Evolutionary conservation across 2,888 invertebrate genomes (phyloP), one percentile per base, ranked within the genome.

Genomic region (Synanthedon vespiformis): DNA sequence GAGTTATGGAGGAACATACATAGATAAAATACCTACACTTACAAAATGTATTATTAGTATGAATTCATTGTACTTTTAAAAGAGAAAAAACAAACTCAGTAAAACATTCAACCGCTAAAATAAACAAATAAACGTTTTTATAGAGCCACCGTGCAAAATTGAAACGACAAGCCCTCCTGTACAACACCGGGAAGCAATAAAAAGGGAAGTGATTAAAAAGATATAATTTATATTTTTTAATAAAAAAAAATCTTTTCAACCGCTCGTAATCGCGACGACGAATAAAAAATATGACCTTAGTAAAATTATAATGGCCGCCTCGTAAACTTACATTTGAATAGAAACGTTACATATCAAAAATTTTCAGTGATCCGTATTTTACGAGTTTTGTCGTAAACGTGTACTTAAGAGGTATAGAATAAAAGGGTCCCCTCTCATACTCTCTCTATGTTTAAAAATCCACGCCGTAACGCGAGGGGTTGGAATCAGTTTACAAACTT

Each of bases 321-420:
- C 86, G 82, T 86, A 85, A 87, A 84, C 67, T 67, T 61, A 63
- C 78, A 84, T 87, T 87, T 87, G 87, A 87, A 87, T 87, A 85
- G 83, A 75, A 84, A 78, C 80, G 85, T 86, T 79, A 86, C 87
- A 85, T 86, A 86, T 87, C 87, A 86, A 87, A 87, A 86, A 86
- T 84, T 84, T 82, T 84, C 87, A 85, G 76, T 84, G 85, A 87
- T 85, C 86, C 86, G 84, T 85, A 76, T 79, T 87, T 87, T 87
- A 87, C 83, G 86, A 84, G 80, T 72, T 34, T 70, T 65, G 78
- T 85, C 87, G 83, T 87, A 87, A 86, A 86, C 77, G 79, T 78
- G 79, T 85, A 81, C 84, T 86, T 83, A 84, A 77, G 75, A 70
- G 71, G 65, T 72, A 34, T 34, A 75, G 80, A 77, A 78, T 79